Base-by-base conservation (phyloP, 1,140 invertebrate species). In the Drosophila pectinifera region DNA sequence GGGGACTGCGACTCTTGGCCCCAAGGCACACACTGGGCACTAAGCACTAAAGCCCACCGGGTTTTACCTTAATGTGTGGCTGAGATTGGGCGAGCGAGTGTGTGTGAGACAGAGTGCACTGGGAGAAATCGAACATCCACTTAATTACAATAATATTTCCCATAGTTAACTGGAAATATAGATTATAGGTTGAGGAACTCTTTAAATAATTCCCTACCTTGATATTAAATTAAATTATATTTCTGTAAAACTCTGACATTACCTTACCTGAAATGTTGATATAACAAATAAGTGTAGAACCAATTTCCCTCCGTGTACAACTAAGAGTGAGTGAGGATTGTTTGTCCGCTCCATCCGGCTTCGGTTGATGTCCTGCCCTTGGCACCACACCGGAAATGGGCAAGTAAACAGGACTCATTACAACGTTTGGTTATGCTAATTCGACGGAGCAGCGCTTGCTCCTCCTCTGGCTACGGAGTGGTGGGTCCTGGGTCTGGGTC, bases 351-450 rank as follows among this genome's bases (percentile, higher is more conserved):
- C 7, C 53, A 70, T 85, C 61, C 62, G 58, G 67, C 56, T 81
- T 54, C 48, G 62, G 63, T 74, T 58, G 63, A 62, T 57, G 57
- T 78, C 43, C 63, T 61, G 43, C 41, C 77, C 61, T 41, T 59
- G 64, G 24, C 36, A 45, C 67, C 79, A 36, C 76, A 84, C 72
- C 77, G 84, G 84, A 90, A 88, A 88, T 89, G 80, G 76, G 68
- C 85, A 89, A 88, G 84, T 88, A 88, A 88, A 88, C 88, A 84
- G 73, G 84, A 84, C 84, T 89, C 84, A 88, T 89, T 89, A 88
- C 84, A 78, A 74, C 84, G 77, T 84, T 88, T 84, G 84, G 84
- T 74, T 88, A 88, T 88, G 84, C 84, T 88, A 89, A 88, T 88
- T 90, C 80, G 64, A 58, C 46, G 55, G 56, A 24, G 78, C 58